phyloP scores from a whole-genome alignment of 2,888 invertebrate genomes.

The Trileptium ribeirensis region DNA sequence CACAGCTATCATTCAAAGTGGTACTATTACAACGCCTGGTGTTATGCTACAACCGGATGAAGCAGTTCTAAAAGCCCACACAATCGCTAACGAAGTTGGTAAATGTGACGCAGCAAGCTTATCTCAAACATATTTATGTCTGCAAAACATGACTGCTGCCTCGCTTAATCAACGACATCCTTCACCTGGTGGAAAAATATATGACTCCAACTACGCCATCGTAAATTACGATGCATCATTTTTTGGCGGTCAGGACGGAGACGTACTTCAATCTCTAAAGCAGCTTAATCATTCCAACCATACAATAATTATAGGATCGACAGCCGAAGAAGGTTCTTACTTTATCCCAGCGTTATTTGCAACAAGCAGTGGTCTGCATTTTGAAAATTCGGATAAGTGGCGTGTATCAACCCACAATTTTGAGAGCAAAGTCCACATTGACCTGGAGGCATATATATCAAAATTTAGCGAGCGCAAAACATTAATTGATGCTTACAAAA shows the following conservation, averaged over 20 bases:
- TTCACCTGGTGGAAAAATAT: not conserved
- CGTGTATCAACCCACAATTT: no score
- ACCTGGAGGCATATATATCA: no score
- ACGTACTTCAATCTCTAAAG: not conserved
- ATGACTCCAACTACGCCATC: not conserved
- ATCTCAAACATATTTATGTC: not conserved
- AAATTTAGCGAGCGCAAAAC: no score
- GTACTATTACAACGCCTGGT: constrained; percentile 60
- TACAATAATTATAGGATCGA: not conserved
- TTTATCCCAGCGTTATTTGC: not conserved
- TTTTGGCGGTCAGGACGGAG: not conserved
- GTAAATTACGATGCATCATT: not conserved
- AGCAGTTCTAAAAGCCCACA: not conserved
- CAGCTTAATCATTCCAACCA: not conserved
- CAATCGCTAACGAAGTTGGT: not conserved
- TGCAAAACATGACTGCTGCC: not conserved
- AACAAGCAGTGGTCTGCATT: not conserved
- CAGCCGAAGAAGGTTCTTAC: not conserved
- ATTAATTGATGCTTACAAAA: no score
- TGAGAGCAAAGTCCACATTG: no score
- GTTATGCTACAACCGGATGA: not conserved
- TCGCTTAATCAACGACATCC: not conserved
- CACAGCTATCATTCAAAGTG: constrained; percentile 86
- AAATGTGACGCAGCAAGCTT: not conserved
- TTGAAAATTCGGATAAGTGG: not conserved